Evolutionary conservation across 1,140 invertebrate genomes (phyloP).

Genomic region (Araneus ventricosus): DNA sequence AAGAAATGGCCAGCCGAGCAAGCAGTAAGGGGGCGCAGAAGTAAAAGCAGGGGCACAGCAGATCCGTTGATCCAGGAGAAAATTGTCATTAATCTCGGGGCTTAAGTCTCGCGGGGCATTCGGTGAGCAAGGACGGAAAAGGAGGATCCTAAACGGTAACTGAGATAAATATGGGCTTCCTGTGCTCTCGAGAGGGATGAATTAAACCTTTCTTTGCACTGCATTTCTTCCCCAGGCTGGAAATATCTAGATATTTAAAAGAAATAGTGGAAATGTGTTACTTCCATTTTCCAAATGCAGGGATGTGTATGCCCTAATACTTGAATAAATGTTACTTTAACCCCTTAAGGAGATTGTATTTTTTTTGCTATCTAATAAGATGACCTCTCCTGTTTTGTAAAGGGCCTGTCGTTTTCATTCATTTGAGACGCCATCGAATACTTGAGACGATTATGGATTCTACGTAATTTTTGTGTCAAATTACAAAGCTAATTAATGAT

Average conservation of each 20-base stretch:
- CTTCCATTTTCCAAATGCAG: no score
- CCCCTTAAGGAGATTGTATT: no score
- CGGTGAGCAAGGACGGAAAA: not conserved
- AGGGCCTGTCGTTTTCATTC: no score
- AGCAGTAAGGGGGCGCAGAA: not conserved
- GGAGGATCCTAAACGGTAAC: slow-evolving; percentile 51
- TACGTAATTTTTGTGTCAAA: no score
- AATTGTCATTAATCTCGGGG: slow-evolving; percentile 60
- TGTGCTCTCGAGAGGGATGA: slow-evolving; percentile 40
- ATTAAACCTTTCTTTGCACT: slow-evolving; percentile 30
- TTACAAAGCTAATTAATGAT: no score
- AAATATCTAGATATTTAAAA: not conserved
- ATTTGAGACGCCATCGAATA: no score
- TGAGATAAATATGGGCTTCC: slow-evolving; percentile 54
- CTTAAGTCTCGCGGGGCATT: slow-evolving; percentile 34
- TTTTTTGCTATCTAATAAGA: no score
- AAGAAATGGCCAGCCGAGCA: not conserved
- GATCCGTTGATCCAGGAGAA: slow-evolving; percentile 31
- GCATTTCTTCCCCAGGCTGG: not conserved
- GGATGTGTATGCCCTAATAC: no score
- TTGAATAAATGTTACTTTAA: no score
- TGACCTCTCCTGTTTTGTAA: no score
- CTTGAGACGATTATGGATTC: no score
- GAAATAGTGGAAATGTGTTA: no score
- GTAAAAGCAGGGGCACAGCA: not conserved